Percentiles rank a stretch among this genome's conserved stretches.
Conservation (phyloP, 1,140 invertebrate genomes). For the Schlechtendalia chinensis region DNA sequence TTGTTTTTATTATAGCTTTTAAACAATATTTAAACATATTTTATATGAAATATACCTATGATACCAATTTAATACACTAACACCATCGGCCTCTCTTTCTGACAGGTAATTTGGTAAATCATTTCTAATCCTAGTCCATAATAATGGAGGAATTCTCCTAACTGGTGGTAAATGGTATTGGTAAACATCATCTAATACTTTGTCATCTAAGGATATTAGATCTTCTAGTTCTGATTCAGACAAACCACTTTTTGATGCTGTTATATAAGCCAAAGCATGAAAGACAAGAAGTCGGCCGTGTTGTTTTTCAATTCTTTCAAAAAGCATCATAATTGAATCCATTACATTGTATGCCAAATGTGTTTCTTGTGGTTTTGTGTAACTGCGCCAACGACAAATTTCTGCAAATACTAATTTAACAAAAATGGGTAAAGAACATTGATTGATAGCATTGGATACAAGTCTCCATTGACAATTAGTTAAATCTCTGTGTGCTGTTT, state of each 20-base stretch:
- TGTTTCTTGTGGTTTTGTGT: constrained; percentile 89
- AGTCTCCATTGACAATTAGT: constrained; percentile 92
- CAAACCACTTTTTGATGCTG: constrained; percentile 86
- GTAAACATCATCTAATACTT: constrained; percentile 93
- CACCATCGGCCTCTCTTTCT: constrained; percentile 93
- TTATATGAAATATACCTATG: constrained; percentile 62
- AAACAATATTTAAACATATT: background rate
- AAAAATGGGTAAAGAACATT: constrained; percentile 95
- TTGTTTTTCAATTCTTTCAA: constrained; percentile 91
- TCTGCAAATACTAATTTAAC: constrained; percentile 96
- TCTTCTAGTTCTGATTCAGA: constrained; percentile 93
- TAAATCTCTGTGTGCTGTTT: constrained; percentile 81
- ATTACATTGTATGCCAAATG: constrained; percentile 91
- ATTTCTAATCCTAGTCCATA: constrained; percentile 94
- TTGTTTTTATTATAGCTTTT: background rate
- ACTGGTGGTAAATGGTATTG: constrained; percentile 97
- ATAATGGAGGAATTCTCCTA: constrained; percentile 85
- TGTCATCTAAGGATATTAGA: constrained; percentile 90
- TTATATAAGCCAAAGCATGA: constrained; percentile 91
- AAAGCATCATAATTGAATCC: constrained; percentile 96
- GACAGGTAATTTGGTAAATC: constrained; percentile 94
- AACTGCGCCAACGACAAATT: constrained; percentile 94
- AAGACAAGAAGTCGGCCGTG: constrained; percentile 90
- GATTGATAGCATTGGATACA: constrained; percentile 87
- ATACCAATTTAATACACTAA: constrained; percentile 97